Base-by-base conservation (phyloP, 2,797 vertebrate species). In the Gymnothorax reevesii region DNA sequence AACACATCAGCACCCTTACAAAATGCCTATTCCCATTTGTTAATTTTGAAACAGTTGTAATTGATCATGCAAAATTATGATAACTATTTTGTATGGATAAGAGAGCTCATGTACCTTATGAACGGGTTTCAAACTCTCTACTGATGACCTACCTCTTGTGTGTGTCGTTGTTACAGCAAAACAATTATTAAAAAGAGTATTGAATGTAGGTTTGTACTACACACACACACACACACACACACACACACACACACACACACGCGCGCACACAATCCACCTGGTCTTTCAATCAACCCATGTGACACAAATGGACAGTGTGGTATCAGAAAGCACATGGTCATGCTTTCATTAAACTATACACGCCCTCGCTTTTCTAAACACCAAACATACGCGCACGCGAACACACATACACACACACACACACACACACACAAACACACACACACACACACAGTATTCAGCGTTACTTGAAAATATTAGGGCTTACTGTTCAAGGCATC, bases 371-470 rank as follows among this genome's bases (percentile, higher is more conserved):
- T 42, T 42, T 42, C 33, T 42, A 42, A 42, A 42, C 33, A 42
- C 33, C 33, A 1, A 42, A 54, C 79, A 66, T 62, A 62, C 60
- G 54, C 85, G 49, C 77, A 42, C 85, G 66, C 77, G 42, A 25
- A 73, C 71, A 73, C n/a, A 75, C 79, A 55, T 54, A 57, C 52
- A 55, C 57, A 10, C 12, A 80, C 64, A 82, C 85, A 62, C 82
- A 87, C 57, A 33, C 84, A 71, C 84, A 84, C 82, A 71, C 84
- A 69, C 55, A 33, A 66, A 25, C 60, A 69, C 66, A 60, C 82
- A 87, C 66, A 60, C 55, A 25, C 66, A 77, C 59, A 87, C 77
- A 84, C 71, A 73, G 71, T 33, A 73, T 42, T 73, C 82, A 77
- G 83, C 71, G 20, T 87, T 27, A 57, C 84, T 55, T 20, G 83